Evolutionary conservation across 2,113 vertebrate species (phyloP).

Genomic region (Cyprinodon tularosa): DNA sequence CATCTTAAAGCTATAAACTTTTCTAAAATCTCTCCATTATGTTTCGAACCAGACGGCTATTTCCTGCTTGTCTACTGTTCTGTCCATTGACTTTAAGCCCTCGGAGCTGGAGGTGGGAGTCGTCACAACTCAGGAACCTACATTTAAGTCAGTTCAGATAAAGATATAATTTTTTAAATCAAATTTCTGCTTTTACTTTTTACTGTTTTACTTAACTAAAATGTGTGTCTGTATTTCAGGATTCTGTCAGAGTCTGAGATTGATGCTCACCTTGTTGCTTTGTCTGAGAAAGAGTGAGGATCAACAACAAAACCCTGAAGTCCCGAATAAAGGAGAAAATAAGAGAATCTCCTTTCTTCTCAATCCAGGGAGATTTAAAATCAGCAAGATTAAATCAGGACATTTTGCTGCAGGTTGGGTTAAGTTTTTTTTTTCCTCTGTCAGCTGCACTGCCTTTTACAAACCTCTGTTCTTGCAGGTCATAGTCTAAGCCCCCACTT

Average conservation of each 20-base stretch:
- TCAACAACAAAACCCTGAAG: background rate
- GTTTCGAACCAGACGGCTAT: slow-evolving; percentile 86
- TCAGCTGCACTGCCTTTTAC: background rate
- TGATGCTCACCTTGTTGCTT: slow-evolving; percentile 88
- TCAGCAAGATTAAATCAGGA: background rate
- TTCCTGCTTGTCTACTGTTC: slow-evolving; percentile 94
- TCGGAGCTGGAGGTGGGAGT: slow-evolving; percentile 96
- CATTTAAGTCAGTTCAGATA: slow-evolving; percentile 84
- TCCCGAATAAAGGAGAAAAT: slow-evolving; percentile 11
- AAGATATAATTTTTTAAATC: too few relatives aligned
- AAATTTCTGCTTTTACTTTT: background rate
- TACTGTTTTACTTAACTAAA: background rate
- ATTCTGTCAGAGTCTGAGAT: slow-evolving; percentile 92
- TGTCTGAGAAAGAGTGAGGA: slow-evolving; percentile 90
- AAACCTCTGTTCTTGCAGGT: background rate
- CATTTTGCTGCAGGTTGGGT: slow-evolving; percentile 16
- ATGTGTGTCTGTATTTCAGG: slow-evolving; percentile 76
- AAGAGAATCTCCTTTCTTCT: slow-evolving; percentile 1
- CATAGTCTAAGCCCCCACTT: background rate
- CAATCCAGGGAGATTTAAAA: background rate
- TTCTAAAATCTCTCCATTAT: too few relatives aligned
- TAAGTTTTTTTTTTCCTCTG: background rate
- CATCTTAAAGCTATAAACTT: background rate
- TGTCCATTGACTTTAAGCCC: slow-evolving; percentile 97
- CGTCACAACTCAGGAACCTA: slow-evolving; percentile 89